A percentile compares a stretch with the other conserved stretches of the same genome.
Conservation (phyloP, 2,797 vertebrate genomes). For the Diceros bicornis region DNA sequence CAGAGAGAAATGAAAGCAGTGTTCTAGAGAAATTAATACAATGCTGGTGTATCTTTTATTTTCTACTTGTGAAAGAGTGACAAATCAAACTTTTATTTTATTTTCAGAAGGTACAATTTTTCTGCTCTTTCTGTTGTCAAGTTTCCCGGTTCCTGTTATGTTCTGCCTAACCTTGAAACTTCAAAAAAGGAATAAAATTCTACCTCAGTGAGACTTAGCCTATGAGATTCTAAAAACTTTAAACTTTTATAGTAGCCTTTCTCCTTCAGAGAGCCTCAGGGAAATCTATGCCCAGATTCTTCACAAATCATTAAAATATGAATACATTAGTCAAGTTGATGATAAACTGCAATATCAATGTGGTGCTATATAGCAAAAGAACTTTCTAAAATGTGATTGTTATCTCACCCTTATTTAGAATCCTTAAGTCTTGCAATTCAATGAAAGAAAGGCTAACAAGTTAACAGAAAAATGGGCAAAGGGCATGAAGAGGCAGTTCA, state of each 20-base stretch:
- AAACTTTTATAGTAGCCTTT: conserved; percentile 60
- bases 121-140: conserved; percentile 62
- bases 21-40: conserved; percentile 69
- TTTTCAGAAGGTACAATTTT: conserved; percentile 61
- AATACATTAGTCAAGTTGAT: conserved; percentile 58
- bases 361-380: conserved; percentile 64
- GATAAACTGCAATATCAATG: conserved; percentile 65
- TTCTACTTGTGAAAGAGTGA: conserved; percentile 54
- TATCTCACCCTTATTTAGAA: conserved; percentile 71
- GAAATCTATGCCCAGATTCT: conserved; percentile 47
- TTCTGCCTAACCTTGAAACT: conserved; percentile 54
- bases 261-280: conserved; percentile 38
- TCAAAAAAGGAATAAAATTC: conserved; percentile 30
- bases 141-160: conserved; percentile 55
- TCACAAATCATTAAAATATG: conserved; percentile 69
- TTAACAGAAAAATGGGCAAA: conserved; percentile 74
- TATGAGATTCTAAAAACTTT: conserved; percentile 54
- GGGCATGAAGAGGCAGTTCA: conserved; percentile 62
- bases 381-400: conserved; percentile 64
- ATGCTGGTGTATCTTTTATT: conserved; percentile 49
- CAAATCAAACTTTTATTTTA: conserved; percentile 59
- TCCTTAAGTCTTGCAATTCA: conserved; percentile 71
- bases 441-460: conserved; percentile 66
- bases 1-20: conserved; percentile 64
- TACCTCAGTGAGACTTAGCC: conserved; percentile 38